These are phyloP conservation scores for Sesamia nonagrioides DNA, from an alignment of 1,140 invertebrate species.

Conservation along the genomic window DNA sequence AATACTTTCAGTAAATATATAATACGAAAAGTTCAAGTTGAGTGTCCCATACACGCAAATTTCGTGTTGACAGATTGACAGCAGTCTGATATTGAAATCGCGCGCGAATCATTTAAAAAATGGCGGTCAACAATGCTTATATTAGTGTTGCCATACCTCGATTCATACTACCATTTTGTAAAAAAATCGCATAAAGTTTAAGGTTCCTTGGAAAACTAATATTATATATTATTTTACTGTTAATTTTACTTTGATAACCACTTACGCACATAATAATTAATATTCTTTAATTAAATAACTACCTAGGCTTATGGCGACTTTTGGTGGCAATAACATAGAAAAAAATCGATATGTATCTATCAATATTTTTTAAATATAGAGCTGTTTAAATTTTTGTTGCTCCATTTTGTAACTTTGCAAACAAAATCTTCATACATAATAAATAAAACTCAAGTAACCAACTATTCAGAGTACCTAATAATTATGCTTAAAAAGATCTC, in stretches of 20 bases:
- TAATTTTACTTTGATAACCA: too few species aligned
- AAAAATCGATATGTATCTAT: too few species aligned
- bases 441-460: too few species aligned
- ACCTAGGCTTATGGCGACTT: not conserved
- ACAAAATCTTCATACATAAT: too few species aligned
- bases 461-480: too few species aligned
- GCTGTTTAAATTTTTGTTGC: too few species aligned
- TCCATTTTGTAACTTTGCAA: too few species aligned
- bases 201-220: not conserved
- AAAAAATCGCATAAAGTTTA: constrained; percentile 26
- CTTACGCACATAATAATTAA: not conserved
- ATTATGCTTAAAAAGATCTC: too few species aligned
- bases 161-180: constrained; percentile 39
- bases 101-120: constrained; percentile 1
- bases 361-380: too few species aligned
- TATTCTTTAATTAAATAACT: not conserved
- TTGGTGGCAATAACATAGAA: not conserved
- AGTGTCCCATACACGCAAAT: too few species aligned
- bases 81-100: constrained; percentile 15
- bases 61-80: not conserved
- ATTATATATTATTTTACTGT: not conserved
- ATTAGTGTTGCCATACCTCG: constrained; percentile 30
- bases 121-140: constrained; percentile 9
- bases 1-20: too few species aligned
- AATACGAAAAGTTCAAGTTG: too few species aligned